Conservation (phyloP, 2,113 vertebrate species). For the Rhea pennata region DNA sequence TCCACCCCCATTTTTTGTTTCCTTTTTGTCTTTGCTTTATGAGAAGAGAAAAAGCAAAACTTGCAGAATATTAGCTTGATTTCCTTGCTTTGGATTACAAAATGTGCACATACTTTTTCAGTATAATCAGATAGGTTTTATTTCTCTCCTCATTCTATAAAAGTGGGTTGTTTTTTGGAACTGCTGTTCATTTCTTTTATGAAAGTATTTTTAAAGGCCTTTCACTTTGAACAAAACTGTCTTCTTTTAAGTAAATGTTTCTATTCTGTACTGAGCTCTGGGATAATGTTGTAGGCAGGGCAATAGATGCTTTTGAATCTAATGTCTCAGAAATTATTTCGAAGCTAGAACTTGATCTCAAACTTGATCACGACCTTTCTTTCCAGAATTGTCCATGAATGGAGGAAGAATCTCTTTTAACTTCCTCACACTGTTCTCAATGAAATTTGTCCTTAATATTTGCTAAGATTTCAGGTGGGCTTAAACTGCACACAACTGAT, state of each 20-base stretch:
- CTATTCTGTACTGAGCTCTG: neutral
- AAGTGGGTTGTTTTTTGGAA: neutral
- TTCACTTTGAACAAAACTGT: conserved; percentile 1
- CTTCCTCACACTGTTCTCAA: neutral
- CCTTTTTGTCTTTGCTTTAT: neutral
- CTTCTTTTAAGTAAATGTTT: neutral
- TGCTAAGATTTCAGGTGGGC: neutral
- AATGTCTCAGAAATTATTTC: neutral
- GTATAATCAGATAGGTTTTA: neutral
- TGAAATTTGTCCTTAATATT: neutral
- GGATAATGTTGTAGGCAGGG: neutral
- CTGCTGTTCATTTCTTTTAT: neutral
- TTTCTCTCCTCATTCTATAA: neutral
- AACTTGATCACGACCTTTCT: neutral
- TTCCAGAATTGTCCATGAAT: neutral
- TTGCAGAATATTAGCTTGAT: neutral
- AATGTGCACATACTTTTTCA: neutral
- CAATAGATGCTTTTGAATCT: neutral
- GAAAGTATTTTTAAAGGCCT: neutral
- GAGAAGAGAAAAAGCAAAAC: neutral
- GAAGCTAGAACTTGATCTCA: neutral
- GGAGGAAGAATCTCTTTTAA: neutral
- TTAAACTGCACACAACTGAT: neutral
- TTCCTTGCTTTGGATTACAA: neutral
- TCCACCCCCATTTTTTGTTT: accelerated